A percentile compares a stretch with the other conserved stretches of the same genome.
Evolutionary conservation across 2,797 vertebrate species (phyloP).

Genomic region (Melanotaenia trifasciata): DNA sequence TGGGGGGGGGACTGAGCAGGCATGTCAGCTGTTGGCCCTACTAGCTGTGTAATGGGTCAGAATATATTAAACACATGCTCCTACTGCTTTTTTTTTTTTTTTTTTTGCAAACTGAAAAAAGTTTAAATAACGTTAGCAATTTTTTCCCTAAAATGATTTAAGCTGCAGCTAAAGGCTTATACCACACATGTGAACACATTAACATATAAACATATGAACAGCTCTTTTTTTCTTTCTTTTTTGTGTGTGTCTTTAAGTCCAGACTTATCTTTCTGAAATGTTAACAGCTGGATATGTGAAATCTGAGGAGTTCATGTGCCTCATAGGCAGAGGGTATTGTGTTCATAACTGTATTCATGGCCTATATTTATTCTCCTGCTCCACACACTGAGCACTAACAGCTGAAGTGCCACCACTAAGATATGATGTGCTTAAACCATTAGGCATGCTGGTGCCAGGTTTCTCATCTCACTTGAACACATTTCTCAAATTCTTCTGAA

Average conservation of each 20-base stretch:
- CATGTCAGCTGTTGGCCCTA: constrained; percentile 69
- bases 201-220: neutral
- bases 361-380: constrained; percentile 66
- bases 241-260: constrained; percentile 2
- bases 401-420: constrained; percentile 74
- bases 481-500: constrained; percentile 74
- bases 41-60: constrained; percentile 56
- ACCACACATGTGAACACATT: neutral
- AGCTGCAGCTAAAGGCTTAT: neutral
- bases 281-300: constrained; percentile 63
- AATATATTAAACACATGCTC: constrained; percentile 20
- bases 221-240: neutral
- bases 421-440: constrained; percentile 75
- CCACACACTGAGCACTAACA: constrained; percentile 66
- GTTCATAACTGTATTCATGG: constrained; percentile 66
- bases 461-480: constrained; percentile 74
- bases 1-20: constrained; percentile 49
- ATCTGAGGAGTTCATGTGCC: constrained; percentile 52
- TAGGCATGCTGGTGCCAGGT: constrained; percentile 73
- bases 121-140: constrained; percentile 8
- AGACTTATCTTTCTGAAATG: constrained; percentile 31
- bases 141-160: neutral
- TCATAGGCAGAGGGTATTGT: constrained; percentile 61
- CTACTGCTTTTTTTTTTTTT: constrained; percentile 15
- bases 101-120: constrained; percentile 12